Conservation (phyloP, 1,140 invertebrate species). For the Amphibalanus amphitrite region DNA sequence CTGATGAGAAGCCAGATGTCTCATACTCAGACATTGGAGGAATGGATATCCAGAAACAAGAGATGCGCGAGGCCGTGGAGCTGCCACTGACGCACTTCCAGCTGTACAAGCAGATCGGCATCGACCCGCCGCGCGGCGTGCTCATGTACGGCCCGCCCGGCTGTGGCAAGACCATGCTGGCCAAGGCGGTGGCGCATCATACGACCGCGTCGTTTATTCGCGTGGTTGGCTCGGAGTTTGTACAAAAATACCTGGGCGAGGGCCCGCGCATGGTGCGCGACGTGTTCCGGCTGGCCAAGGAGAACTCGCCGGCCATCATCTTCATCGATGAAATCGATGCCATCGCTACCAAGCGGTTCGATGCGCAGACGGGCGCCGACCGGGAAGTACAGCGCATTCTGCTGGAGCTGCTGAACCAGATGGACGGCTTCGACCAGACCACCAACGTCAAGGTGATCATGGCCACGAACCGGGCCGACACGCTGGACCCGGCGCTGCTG, state of each 20-base stretch:
- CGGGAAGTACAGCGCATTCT: slow-evolving; percentile 97
- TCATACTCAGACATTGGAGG: slow-evolving; percentile 96
- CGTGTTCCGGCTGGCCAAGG: slow-evolving; percentile 95
- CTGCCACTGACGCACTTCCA: slow-evolving; percentile 95
- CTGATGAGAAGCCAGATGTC: slow-evolving; percentile 95
- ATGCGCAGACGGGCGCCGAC: slow-evolving; percentile 97
- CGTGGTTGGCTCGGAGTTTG: slow-evolving; percentile 98
- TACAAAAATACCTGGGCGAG: slow-evolving; percentile 98
- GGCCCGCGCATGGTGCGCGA: slow-evolving; percentile 98
- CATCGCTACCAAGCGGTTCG: slow-evolving; percentile 95
- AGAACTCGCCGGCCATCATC: slow-evolving; percentile 98
- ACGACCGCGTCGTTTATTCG: slow-evolving; percentile 96
- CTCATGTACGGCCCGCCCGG: slow-evolving; percentile 96
- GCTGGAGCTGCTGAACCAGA: slow-evolving; percentile 94
- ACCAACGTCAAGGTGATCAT: slow-evolving; percentile 99
- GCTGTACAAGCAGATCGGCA: slow-evolving; percentile 96
- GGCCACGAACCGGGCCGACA: slow-evolving; percentile 98
- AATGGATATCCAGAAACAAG: slow-evolving; percentile 99
- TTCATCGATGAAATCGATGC: slow-evolving; percentile 99
- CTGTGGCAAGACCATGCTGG: slow-evolving; percentile 96
- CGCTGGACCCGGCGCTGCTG: slow-evolving; percentile 89
- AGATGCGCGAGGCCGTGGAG: slow-evolving; percentile 97
- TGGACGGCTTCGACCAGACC: slow-evolving; percentile 99
- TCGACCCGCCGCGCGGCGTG: slow-evolving; percentile 91
- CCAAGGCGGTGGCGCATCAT: slow-evolving; percentile 92